Percentiles rank a stretch among this genome's conserved stretches.
These are phyloP conservation scores for Labia minor DNA, from an alignment of 2,888 invertebrate genomes.

Conservation along the genomic window DNA sequence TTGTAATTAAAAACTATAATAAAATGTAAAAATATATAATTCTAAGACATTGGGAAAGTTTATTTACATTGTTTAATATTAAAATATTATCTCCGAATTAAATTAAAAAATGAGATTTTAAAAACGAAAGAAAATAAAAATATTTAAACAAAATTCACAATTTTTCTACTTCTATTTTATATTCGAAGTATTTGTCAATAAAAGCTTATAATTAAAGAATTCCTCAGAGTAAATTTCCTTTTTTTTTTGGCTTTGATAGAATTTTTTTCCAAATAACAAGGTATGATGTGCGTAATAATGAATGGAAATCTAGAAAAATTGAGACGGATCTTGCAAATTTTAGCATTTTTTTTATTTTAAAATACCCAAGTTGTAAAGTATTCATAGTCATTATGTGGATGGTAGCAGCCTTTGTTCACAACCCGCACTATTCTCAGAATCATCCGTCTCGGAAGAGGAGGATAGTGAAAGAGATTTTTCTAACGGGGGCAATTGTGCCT, in stretches of 20 bases:
- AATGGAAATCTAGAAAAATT: conserved; percentile 1
- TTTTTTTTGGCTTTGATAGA: not conserved
- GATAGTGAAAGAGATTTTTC: not conserved
- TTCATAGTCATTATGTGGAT: not conserved
- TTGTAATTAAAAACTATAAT: no score
- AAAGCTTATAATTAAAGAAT: not conserved
- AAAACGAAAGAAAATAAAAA: no score
- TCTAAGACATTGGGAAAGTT: no score
- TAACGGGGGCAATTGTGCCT: not conserved
- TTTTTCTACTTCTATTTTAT: no score
- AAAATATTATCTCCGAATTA: no score
- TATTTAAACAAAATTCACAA: no score
- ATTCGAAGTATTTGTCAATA: no score
- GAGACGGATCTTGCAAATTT: not conserved
- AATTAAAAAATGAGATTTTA: no score
- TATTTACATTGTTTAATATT: no score
- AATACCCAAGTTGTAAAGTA: not conserved
- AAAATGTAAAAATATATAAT: no score
- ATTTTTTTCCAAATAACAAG: not conserved
- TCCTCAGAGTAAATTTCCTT: conserved; percentile 6
- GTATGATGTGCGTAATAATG: not conserved
- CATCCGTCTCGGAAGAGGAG: conserved; percentile 4
- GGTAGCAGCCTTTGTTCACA: not conserved
- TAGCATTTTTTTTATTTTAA: not conserved
- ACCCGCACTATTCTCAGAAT: not conserved